Base-by-base conservation (phyloP, 2,797 vertebrate species). In the Cottoperca gobio region DNA sequence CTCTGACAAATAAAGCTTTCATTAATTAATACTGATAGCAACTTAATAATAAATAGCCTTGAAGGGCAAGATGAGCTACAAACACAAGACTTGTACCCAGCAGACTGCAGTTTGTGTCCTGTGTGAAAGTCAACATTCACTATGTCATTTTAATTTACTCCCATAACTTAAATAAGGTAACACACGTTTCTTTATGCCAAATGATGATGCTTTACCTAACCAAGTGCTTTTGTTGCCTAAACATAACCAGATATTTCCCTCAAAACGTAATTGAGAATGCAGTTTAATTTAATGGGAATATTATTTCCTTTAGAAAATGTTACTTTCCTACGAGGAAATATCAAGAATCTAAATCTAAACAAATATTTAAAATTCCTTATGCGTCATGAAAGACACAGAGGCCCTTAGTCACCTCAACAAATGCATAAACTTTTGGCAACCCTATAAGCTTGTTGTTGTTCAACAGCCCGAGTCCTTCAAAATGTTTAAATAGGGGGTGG, bases 361-460 rank as follows among this genome's bases (percentile, higher is more conserved):
- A 42, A 28, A 57, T 14, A 50, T 37, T 75, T 49, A 0, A 55
- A 21, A 63, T 49, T 54, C n/a, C 14, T 37, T 21, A 19, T 68
- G 24, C 0, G 1, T 50, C 46, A 57, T 58, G 43, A 65, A 60
- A 76, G 57, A 40, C 60, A 52, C 45, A 62, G 28, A 37, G 10
- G 40, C 28, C 54, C 49, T 72, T 40, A 26, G 59, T 77, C 61
- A 79, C 61, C 42, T 74, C 49, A 57, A 57, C 49, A 61, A 67
- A 84, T 70, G 53, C 19, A 50, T 82, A 80, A 73, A 88, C 81
- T 77, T 88, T 75, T 84, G 59, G 59, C 79, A 81, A 81, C 63
- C 77, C 45, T 31, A 31, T 78, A 82, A 91, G 79, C 84, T 66
- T 82, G 80, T 78, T 83, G 70, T 85, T 78, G 73, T 83, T 84